Evolutionary conservation across 1,140 invertebrate species (phyloP).

Genomic region (Saxidomus purpurata): DNA sequence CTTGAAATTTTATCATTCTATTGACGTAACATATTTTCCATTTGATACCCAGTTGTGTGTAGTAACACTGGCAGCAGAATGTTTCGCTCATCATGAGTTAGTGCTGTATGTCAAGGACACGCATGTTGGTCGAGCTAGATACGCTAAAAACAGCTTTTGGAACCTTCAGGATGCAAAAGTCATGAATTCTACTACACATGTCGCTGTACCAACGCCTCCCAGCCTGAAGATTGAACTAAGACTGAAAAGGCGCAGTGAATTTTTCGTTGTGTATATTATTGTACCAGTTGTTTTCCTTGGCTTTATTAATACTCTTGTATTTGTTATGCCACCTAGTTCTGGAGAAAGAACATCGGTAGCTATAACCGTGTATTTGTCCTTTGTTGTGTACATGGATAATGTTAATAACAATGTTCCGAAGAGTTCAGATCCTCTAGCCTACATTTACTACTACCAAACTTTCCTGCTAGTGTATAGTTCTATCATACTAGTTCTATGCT

Average conservation of each 20-base stretch:
- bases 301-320: constrained; percentile 88
- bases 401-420: constrained; percentile 88
- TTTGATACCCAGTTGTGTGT: constrained; percentile 40
- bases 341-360: constrained; percentile 89
- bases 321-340: constrained; percentile 88
- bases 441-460: constrained; percentile 76
- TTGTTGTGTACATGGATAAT: constrained; percentile 89
- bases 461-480: constrained; percentile 38
- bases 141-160: no score
- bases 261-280: constrained; percentile 88
- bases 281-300: constrained; percentile 88
- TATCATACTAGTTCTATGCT: constrained; percentile 15
- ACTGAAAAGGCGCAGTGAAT: constrained; percentile 58
- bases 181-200: no score
- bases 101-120: no score
- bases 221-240: neutral
- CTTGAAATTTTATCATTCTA: neutral
- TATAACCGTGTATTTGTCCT: constrained; percentile 88
- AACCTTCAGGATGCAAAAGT: no score
- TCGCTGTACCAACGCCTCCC: no score
- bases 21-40: constrained; percentile 39
- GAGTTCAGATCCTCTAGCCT: constrained; percentile 86
- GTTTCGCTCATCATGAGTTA: neutral
- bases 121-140: no score
- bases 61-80: neutral